Evolutionary conservation across 2,113 vertebrate species (phyloP).

Genomic region (Indri indri): DNA sequence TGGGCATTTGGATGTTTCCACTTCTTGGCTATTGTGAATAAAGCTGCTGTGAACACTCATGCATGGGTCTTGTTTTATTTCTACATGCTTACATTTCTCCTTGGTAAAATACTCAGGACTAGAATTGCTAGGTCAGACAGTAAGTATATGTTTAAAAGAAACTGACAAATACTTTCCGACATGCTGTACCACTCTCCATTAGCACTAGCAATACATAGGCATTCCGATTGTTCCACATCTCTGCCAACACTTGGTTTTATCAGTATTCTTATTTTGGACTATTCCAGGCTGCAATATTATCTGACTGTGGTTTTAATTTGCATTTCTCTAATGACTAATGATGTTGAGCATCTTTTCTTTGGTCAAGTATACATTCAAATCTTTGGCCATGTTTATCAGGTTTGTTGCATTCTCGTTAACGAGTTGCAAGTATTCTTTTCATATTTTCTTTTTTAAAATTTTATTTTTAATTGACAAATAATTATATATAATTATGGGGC

Average conservation of each 20-base stretch:
- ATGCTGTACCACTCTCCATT: background rate
- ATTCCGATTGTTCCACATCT: background rate
- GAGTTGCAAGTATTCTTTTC: conserved; percentile 2
- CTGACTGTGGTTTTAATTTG: background rate
- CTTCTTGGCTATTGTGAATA: background rate
- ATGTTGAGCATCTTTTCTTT: background rate
- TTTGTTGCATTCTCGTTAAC: background rate
- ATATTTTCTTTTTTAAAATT: background rate
- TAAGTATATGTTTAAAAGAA: background rate
- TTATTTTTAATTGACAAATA: background rate
- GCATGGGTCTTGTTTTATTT: background rate
- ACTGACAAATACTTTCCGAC: background rate
- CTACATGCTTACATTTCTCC: background rate
- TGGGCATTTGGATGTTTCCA: background rate
- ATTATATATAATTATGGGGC: background rate
- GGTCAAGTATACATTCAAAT: background rate
- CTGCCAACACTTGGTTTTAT: background rate
- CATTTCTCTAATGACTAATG: background rate
- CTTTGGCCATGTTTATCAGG: background rate
- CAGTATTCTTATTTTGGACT: background rate
- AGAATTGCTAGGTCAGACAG: background rate
- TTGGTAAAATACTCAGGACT: background rate
- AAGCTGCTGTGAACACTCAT: background rate
- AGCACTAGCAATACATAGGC: background rate
- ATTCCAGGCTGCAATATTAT: background rate